Conservation (phyloP, 2,888 invertebrate species). For the Sarcophaga rosellei region DNA sequence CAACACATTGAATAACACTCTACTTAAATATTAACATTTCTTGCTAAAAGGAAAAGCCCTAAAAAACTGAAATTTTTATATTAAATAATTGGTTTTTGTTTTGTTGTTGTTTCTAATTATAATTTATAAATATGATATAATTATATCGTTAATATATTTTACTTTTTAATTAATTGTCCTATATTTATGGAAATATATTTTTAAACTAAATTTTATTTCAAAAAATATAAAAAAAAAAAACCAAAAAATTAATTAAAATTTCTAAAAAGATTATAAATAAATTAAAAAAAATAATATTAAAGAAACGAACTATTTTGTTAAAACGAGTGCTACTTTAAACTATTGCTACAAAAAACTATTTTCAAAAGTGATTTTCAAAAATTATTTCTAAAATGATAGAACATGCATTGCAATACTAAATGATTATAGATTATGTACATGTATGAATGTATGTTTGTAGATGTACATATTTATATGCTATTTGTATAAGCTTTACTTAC, state of each 20-base stretch:
- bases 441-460: neutral
- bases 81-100: conserved; percentile 42
- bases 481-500: conserved; percentile 38
- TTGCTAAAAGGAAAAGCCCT: conserved; percentile 55
- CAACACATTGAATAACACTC: conserved; percentile 72
- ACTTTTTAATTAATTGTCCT: conserved; percentile 68
- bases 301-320: neutral
- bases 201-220: conserved; percentile 47
- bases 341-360: conserved; percentile 8
- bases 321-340: conserved; percentile 36
- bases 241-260: conserved; percentile 41
- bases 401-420: neutral
- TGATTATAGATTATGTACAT: neutral
- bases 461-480: neutral
- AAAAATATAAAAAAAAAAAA: conserved; percentile 38
- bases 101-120: conserved; percentile 35
- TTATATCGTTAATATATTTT: conserved; percentile 69
- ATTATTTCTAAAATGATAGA: neutral
- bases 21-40: conserved; percentile 69
- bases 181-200: conserved; percentile 69
- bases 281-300: neutral
- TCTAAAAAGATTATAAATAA: neutral
- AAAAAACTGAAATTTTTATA: conserved; percentile 45
- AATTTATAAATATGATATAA: conserved; percentile 24
- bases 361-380: conserved; percentile 13